These are phyloP conservation scores for Pheosia gnoma DNA, from an alignment of 2,888 invertebrate species.

Conservation along the genomic window DNA sequence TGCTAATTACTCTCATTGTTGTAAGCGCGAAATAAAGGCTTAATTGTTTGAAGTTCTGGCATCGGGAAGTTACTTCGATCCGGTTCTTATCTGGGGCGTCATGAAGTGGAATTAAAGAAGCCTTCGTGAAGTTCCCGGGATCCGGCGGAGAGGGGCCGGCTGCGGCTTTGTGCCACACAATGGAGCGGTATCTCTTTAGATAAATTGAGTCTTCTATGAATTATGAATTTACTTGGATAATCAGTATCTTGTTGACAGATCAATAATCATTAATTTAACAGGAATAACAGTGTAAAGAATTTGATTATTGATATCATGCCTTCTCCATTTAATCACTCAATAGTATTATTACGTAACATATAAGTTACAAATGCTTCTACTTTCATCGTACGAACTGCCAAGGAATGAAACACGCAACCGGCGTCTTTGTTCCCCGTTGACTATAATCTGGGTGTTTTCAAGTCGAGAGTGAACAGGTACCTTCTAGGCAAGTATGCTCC, in stretches of 20 bases:
- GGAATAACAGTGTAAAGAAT: constrained; percentile 12
- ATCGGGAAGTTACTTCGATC: constrained; percentile 56
- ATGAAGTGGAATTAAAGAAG: constrained; percentile 49
- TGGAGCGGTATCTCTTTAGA: constrained; percentile 19
- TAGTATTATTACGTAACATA: no score
- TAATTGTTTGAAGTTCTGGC: constrained; percentile 72
- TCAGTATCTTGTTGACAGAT: background rate
- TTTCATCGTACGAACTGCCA: no score
- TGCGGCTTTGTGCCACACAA: constrained; percentile 26
- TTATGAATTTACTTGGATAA: no score
- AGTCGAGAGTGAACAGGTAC: no score
- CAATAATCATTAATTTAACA: constrained; percentile 22
- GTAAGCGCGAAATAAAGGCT: constrained; percentile 66
- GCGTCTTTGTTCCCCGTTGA: no score
- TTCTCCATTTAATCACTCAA: no score
- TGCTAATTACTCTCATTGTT: constrained; percentile 77
- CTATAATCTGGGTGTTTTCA: no score
- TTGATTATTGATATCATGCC: background rate
- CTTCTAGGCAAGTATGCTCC: no score
- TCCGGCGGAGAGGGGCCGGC: constrained; percentile 11
- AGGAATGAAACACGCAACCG: no score
- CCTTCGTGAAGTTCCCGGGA: constrained; percentile 23
- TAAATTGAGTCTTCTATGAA: background rate
- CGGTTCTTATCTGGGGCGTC: constrained; percentile 49
- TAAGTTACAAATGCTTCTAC: no score